Base-by-base conservation (phyloP, 2,113 vertebrate genomes). In the Corythornis cristatus region DNA sequence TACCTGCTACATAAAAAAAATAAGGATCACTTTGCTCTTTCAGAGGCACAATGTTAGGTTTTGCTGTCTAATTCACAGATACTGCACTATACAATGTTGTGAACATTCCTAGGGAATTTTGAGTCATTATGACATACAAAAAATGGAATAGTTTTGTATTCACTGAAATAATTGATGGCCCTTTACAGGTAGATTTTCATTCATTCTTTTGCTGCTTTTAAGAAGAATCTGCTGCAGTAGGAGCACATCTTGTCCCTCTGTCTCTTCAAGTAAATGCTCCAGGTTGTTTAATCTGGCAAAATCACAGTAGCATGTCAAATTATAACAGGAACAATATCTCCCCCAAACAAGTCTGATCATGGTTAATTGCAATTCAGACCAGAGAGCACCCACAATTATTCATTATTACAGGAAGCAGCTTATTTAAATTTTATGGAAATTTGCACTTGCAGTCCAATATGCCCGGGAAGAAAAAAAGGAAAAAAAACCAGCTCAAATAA, bases 391-490 rank as follows among this genome's bases (percentile, higher is more conserved):
- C 96, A 98, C 98, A 98, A 98, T 98, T 98, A 98, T 98, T 97
- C 97, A 98, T 98, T 99, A 99, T 99, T 99, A 98, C 98, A 98
- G 98, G 98, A 99, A 99, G 98, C 97, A 98, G 96, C 97, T 97
- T 97, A 98, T 98, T 98, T 98, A 98, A 98, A 98, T 98, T 98
- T 98, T 98, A 99, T 98, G 98, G 97, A 98, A 98, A 98, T 98
- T 97, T 96, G 97, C 96, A 97, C 92, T 97, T 95, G 95, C 86
- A 97, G 81, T 97, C 96, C 82, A 66, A 86, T 95, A 97, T 96
- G 97, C 97, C 95, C 97, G 97, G 89, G 93, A 75, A 97, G 93
- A 96, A 92, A 51, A 71, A 70, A 37, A 77, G 53, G 66, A 71
- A 87, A 97, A 92, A 64, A 83, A 87, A 7, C 11, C 11, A 33